These are phyloP conservation scores for Drosophila rhopaloa DNA, from an alignment of 1,140 invertebrate genomes.

Conservation along the genomic window DNA sequence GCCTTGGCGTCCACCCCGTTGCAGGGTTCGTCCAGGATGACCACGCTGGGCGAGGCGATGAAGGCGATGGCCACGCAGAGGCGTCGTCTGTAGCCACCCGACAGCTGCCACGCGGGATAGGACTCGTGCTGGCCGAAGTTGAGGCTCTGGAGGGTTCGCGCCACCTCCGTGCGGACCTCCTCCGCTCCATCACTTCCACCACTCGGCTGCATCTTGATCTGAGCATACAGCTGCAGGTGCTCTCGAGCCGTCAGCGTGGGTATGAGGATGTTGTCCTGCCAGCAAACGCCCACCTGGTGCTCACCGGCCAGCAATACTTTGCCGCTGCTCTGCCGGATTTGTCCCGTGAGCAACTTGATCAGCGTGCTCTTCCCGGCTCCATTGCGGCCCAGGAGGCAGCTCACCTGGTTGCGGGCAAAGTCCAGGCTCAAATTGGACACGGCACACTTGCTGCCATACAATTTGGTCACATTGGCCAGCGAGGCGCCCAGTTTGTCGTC, in stretches of 20 bases:
- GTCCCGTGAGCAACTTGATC: conserved; percentile 90
- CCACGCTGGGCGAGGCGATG: conserved; percentile 88
- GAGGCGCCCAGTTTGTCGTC: conserved; percentile 85
- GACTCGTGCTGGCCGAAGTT: conserved; percentile 86
- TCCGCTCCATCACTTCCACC: conserved; percentile 8
- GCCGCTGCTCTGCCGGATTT: conserved; percentile 86
- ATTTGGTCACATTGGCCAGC: conserved; percentile 85
- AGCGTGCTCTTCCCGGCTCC: conserved; percentile 94
- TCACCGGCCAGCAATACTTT: conserved; percentile 85
- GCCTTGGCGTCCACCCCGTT: conserved; percentile 92
- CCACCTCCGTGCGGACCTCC: conserved; percentile 48
- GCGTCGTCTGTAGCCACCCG: conserved; percentile 87
- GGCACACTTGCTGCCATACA: conserved; percentile 85
- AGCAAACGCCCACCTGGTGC: conserved; percentile 90
- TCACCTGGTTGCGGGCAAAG: conserved; percentile 87
- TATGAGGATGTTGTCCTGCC: conserved; percentile 93
- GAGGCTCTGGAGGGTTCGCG: conserved; percentile 86
- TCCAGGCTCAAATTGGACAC: conserved; percentile 88
- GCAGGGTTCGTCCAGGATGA: conserved; percentile 94
- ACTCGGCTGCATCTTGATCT: conserved; percentile 63
- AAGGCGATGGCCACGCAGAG: conserved; percentile 89
- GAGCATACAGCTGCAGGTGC: conserved; percentile 91
- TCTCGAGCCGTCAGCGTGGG: conserved; percentile 91
- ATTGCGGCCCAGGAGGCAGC: conserved; percentile 92
- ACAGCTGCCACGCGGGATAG: conserved; percentile 86